These are phyloP conservation scores for Cryptophagus acutangulus DNA, from an alignment of 2,888 invertebrate genomes.

Conservation along the genomic window DNA sequence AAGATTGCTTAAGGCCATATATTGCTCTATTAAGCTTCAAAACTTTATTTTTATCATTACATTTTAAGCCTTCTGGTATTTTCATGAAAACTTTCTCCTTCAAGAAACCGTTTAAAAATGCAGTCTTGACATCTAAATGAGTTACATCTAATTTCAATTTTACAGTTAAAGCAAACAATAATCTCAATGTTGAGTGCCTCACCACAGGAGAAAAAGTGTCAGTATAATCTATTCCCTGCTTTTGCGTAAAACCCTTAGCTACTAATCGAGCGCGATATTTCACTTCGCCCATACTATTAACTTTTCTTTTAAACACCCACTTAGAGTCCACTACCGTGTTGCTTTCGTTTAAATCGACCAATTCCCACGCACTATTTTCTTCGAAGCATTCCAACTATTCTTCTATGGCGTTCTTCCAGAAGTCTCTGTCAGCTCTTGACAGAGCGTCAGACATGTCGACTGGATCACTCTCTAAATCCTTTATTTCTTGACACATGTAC, in stretches of 20 bases:
- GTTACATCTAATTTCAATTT: neutral
- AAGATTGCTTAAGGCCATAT: no score
- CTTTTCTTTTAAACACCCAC: conserved; percentile 2
- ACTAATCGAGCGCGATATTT: conserved; percentile 3
- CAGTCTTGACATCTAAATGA: conserved; percentile 6
- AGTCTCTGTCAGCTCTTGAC: no score
- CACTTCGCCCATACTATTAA: neutral
- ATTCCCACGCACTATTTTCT: no score
- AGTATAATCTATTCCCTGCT: conserved; percentile 3
- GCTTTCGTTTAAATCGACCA: no score
- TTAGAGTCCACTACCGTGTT: neutral
- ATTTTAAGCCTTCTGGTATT: neutral
- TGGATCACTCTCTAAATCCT: no score
- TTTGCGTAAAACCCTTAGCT: conserved; percentile 4
- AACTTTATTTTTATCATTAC: no score
- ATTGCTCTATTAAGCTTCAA: no score
- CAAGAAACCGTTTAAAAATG: conserved; percentile 6
- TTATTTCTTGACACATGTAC: no score
- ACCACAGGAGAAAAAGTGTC: conserved; percentile 6
- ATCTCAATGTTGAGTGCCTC: neutral
- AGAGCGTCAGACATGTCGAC: no score
- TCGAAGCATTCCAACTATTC: no score
- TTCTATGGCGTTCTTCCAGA: no score
- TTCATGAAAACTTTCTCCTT: conserved; percentile 5
- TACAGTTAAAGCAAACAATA: conserved; percentile 3